Conservation (phyloP, 1,140 invertebrate genomes). For the Melipona quadrifasciata region DNA sequence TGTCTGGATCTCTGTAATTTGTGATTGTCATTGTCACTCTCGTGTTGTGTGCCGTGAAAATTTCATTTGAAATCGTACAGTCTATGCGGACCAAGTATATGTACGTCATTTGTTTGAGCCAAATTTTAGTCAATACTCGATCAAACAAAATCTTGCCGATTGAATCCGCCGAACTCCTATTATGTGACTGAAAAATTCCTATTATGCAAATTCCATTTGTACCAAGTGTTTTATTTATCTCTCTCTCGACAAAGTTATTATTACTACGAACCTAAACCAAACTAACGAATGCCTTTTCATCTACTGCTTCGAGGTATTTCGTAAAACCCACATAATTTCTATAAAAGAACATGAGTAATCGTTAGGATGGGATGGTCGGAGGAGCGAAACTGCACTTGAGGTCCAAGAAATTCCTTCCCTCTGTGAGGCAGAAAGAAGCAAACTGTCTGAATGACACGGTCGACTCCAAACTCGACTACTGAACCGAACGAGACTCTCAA, state of each 20-base stretch:
- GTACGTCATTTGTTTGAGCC: neutral
- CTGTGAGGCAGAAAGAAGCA: slow-evolving; percentile 23
- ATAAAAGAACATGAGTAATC: slow-evolving; percentile 55
- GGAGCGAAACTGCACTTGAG: neutral
- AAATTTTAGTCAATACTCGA: neutral
- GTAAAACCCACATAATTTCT: slow-evolving; percentile 57
- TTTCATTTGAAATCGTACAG: neutral
- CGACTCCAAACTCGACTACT: neutral
- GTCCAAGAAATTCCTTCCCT: neutral
- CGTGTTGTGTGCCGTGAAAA: neutral
- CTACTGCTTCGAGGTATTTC: no score
- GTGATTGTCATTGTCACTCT: no score
- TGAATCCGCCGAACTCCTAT: no score
- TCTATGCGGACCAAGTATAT: no score
- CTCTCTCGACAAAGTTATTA: no score
- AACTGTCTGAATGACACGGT: slow-evolving; percentile 44
- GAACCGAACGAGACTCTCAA: neutral
- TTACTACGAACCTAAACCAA: no score
- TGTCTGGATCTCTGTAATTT: no score
- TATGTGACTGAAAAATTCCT: no score
- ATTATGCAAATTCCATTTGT: no score
- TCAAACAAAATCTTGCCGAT: no score
- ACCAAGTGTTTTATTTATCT: no score
- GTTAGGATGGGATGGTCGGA: slow-evolving; percentile 26
- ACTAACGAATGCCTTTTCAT: no score